Conservation (phyloP, 2,113 vertebrate genomes). For the Rhizomys pruinosus region DNA sequence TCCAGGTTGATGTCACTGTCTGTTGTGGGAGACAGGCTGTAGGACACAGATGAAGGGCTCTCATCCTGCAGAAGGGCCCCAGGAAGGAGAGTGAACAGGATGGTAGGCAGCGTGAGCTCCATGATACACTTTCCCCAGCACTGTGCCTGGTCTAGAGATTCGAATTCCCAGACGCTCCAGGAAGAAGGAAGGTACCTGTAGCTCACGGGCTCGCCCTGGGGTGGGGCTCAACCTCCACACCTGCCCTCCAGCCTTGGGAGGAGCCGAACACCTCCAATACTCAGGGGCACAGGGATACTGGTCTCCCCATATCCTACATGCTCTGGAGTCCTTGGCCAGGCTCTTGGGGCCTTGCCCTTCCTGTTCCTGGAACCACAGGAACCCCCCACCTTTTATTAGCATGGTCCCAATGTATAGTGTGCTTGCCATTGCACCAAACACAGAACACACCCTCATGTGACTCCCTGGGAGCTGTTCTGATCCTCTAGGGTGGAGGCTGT, state of each 20-base stretch:
- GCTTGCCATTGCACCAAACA: neutral
- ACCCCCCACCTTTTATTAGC: neutral
- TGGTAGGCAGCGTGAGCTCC: neutral
- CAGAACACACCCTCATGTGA: neutral
- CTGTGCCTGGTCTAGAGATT: neutral
- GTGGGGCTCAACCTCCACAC: neutral
- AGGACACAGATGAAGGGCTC: neutral
- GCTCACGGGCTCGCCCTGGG: neutral
- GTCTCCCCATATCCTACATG: neutral
- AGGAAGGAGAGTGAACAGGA: neutral
- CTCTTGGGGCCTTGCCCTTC: neutral
- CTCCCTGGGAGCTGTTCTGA: too few relatives aligned
- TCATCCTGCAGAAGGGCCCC: neutral
- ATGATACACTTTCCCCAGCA: neutral
- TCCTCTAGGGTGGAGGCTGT: neutral
- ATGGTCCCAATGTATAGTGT: neutral
- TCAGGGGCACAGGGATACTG: neutral
- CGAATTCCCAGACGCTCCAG: neutral
- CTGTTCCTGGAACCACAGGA: neutral
- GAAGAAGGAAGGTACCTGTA: neutral
- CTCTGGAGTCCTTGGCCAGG: neutral
- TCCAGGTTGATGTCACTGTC: neutral
- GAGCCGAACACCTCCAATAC: too few relatives aligned
- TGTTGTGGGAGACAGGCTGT: fast-evolving
- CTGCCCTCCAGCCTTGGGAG: neutral